A percentile compares a stretch with the other conserved stretches of the same genome.
Conservation (phyloP, 2,797 vertebrate species). For the Lacerta viridis region DNA sequence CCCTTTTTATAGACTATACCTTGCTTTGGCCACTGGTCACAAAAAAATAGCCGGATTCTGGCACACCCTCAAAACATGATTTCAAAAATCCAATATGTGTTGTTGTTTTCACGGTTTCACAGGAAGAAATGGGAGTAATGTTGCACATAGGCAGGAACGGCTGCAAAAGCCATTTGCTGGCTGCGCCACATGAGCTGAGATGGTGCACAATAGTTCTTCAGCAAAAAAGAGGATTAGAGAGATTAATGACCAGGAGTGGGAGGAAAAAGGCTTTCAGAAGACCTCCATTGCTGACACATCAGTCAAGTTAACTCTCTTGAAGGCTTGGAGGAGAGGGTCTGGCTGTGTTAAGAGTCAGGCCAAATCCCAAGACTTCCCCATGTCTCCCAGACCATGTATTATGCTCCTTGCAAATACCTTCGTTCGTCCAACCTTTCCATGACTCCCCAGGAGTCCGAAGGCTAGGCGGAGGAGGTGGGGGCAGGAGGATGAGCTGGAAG, state of each 20-base stretch:
- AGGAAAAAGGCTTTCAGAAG: conserved; percentile 51
- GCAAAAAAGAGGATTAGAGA: conserved; percentile 47
- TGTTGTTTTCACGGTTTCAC: background rate
- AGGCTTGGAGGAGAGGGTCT: background rate
- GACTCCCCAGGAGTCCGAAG: background rate
- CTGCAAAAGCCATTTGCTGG: background rate
- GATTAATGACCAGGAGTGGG: conserved; percentile 48
- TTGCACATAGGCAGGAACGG: background rate
- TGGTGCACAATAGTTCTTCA: background rate
- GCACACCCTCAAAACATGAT: background rate
- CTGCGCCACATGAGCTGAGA: background rate
- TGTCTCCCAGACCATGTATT: too few relatives aligned
- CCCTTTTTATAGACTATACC: background rate
- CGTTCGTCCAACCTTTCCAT: background rate
- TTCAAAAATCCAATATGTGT: background rate
- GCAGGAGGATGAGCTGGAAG: too few relatives aligned
- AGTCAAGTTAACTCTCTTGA: background rate
- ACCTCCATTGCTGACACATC: conserved; percentile 49
- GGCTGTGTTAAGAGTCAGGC: background rate
- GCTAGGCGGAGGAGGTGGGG: too few relatives aligned
- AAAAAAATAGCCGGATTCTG: background rate
- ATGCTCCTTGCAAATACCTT: background rate
- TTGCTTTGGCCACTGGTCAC: background rate
- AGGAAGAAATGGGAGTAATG: conserved; percentile 3
- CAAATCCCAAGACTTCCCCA: too few relatives aligned